These are phyloP conservation scores for Diplolepis rosae DNA, from an alignment of 2,888 invertebrate species.

Conservation along the genomic window DNA sequence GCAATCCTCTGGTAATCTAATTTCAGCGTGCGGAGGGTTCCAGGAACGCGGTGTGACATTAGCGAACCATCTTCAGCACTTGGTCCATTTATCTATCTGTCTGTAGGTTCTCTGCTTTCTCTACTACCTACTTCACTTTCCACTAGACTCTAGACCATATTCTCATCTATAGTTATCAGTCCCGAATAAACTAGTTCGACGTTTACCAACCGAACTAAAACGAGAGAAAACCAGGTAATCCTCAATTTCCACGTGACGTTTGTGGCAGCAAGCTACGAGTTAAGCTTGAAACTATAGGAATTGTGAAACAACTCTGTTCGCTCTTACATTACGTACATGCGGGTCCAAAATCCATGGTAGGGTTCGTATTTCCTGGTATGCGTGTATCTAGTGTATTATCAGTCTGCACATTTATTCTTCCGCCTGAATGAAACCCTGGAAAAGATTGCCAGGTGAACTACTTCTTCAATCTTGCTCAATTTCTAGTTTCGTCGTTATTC, in stretches of 20 bases:
- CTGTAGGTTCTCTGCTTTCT: constrained; percentile 36
- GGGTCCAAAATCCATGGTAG: neutral
- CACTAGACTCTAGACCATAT: constrained; percentile 40
- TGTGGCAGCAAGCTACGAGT: constrained; percentile 16
- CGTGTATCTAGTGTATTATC: constrained; percentile 8
- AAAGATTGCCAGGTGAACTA: neutral
- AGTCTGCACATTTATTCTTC: neutral
- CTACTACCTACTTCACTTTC: constrained; percentile 33
- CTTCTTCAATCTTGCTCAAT: neutral
- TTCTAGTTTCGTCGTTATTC: neutral
- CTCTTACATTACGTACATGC: neutral
- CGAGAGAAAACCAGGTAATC: constrained; percentile 52
- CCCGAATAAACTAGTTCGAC: constrained; percentile 62
- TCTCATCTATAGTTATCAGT: constrained; percentile 56
- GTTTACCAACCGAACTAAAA: constrained; percentile 45
- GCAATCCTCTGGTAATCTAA: constrained; percentile 72
- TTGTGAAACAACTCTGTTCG: neutral
- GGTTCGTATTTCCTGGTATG: neutral
- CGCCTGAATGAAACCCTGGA: neutral
- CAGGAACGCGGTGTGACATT: constrained; percentile 70
- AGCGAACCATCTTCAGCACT: constrained; percentile 56
- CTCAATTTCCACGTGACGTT: constrained; percentile 40
- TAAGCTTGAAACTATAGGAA: constrained; percentile 16
- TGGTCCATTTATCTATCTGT: constrained; percentile 34
- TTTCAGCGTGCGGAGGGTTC: constrained; percentile 71